Evolutionary conservation across 2,797 vertebrate species (phyloP), one percentile per base, ranked within the genome.

Genomic region (Gastrophryne carolinensis): DNA sequence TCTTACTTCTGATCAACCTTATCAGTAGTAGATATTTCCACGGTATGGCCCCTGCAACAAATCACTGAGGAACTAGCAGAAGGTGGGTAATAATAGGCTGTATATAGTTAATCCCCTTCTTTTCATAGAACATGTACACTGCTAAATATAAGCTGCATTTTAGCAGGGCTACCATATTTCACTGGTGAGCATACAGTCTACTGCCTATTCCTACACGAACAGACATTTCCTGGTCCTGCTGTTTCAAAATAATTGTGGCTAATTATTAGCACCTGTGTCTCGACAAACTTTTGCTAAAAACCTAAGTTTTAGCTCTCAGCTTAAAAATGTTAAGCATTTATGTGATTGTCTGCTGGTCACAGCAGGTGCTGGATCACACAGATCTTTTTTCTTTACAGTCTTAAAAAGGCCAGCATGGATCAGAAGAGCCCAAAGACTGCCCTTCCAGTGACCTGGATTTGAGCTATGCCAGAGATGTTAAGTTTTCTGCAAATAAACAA

Each of bases 341-440:
- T 94, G 90, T 91, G 89, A 95, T 92, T 93, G 91, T 95, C 91
- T 92, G 91, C 87, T 86, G 92, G 94, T 81, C 96, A 81, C 96
- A 97, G 95, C 95, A 97, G 95, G 96, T 96, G 93, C 91, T 92
- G 91, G 93, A 94, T 96, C 92, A 96, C 94, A 94, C 86, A 86
- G 90, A 88, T 94, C 92, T 93, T 89, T 34, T 91, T 91, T 93
- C 91, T 93, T 88, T 89, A 89, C 86, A 90, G 89, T 90, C 90
- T 92, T 84, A 87, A 90, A 68, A 92, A 92, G 87, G 87, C 83
- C 81, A 84, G 69, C 86, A 90, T 90, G 93, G 92, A 94, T 96
- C 91, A 90, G 83, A 95, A 92, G 88, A 92, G 91, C 91, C 90
- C 89, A 84, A 87, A 88, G 88, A 85, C 89, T 95, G 94, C 91